Evolutionary conservation across 2,888 invertebrate species (phyloP), one percentile per base, ranked within the genome.

Genomic region (Trissolcus brochymenae): DNA sequence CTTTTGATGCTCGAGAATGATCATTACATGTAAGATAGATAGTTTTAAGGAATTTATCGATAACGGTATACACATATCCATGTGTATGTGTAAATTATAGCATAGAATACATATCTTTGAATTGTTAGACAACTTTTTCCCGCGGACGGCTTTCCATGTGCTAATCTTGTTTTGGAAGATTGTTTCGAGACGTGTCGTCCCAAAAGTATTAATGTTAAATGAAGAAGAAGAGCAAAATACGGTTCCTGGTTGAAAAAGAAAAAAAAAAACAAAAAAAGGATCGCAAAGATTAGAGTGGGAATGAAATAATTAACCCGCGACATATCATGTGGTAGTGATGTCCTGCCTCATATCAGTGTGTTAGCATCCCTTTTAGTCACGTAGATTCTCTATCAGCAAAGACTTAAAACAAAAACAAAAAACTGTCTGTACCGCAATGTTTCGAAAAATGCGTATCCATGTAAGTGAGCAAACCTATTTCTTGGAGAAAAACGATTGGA

Each of bases 241-340:
- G 11, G 11, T 35, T 57, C 70, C 61, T 29, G 61, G 49, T 55
- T 49, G 61, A 55, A 68, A 13, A 68, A 60, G 61, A 9, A 11
- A 35, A 35, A 35, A 35, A 35, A 11, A 1, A 35, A 7, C 6
- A 35, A 35, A 35, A 35, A 11, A 35, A 9, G 35, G 35, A 35
- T 35, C 35, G 35, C 35, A 9, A 35, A 11, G 35, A 7, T 35
- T 35, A 35, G 9, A 35, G 35, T 35, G 35, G 35, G 35, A 35
- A 9, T 35, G 35, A 35, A 35, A 35, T 35, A 35, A 35, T 35
- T 62, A 57, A 71, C 57, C 62, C 66, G 17, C 66, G 84, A 88
- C 88, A 89, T 89, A 89, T 89, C 88, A 88, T 84, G 82, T 86
- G 83, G 84, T 88, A 87, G 86, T 81, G 82, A 87, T 84, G 85